Evolutionary conservation across 2,797 vertebrate species (phyloP).

Genomic region (Pseudomugil gertrudae): DNA sequence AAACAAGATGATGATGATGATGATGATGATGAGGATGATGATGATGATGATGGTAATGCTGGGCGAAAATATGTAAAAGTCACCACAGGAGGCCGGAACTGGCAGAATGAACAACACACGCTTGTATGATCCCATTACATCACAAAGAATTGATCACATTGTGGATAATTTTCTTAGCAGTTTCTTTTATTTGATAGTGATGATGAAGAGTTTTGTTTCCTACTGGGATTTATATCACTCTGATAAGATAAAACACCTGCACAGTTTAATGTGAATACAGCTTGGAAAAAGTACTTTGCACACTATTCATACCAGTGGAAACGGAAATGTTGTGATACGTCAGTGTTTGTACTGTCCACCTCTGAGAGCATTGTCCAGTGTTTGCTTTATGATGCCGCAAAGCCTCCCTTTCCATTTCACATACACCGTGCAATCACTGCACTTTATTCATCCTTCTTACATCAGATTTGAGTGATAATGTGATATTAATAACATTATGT

Average conservation of each 20-base stretch:
- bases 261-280: slow-evolving; percentile 27
- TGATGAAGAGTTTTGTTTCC: slow-evolving; percentile 35
- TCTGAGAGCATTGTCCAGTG: slow-evolving; percentile 19
- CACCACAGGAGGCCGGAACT: slow-evolving; percentile 19
- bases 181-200: slow-evolving; percentile 38
- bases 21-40: slow-evolving; percentile 16
- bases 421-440: background rate
- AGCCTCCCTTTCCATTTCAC: background rate
- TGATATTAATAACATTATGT: background rate
- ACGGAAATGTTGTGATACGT: slow-evolving; percentile 12
- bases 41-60: slow-evolving; percentile 14
- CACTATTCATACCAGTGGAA: slow-evolving; percentile 33
- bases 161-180: slow-evolving; percentile 45
- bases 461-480: background rate
- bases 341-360: slow-evolving; percentile 19
- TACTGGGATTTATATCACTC: slow-evolving; percentile 10
- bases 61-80: slow-evolving; percentile 13
- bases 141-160: slow-evolving; percentile 24
- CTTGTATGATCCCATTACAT: slow-evolving; percentile 14
- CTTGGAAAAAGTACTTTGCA: slow-evolving; percentile 29
- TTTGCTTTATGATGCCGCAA: slow-evolving; percentile 14
- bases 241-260: slow-evolving; percentile 9
- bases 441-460: slow-evolving; percentile 18
- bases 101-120: slow-evolving; percentile 15
- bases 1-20: slow-evolving; percentile 20